These are phyloP conservation scores for Schizopygopsis pylzovi DNA, from an alignment of 2,797 vertebrate genomes.

Conservation along the genomic window DNA sequence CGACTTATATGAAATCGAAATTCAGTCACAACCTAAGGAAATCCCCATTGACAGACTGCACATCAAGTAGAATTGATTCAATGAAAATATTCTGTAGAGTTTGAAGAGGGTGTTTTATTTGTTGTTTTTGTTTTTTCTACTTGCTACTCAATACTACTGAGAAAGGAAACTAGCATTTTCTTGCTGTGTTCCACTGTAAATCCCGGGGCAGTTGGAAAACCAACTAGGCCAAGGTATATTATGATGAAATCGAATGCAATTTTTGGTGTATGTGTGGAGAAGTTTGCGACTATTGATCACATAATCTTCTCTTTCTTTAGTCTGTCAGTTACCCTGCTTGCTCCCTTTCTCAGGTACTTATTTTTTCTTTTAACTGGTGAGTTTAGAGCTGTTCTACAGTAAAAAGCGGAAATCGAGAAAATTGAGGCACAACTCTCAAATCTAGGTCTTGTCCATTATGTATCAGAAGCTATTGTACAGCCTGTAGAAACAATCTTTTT, in stretches of 20 bases:
- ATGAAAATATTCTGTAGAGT: neutral
- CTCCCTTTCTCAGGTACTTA: conserved; percentile 62
- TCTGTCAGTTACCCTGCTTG: conserved; percentile 32
- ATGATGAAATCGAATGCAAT: conserved; percentile 69
- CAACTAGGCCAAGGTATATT: conserved; percentile 62
- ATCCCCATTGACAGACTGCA: neutral
- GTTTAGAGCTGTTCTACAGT: conserved; percentile 2
- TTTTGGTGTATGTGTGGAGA: neutral
- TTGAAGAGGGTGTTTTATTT: neutral
- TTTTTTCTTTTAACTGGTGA: conserved; percentile 29
- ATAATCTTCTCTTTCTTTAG: conserved; percentile 35
- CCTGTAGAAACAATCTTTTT: neutral
- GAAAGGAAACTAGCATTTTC: conserved; percentile 53
- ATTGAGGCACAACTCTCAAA: neutral
- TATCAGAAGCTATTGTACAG: conserved; percentile 18
- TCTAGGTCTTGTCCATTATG: neutral
- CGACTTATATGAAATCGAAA: neutral
- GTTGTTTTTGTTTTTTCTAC: neutral
- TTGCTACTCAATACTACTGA: conserved; percentile 43
- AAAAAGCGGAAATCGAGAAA: neutral
- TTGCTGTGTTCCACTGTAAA: conserved; percentile 50
- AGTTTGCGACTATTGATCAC: conserved; percentile 20
- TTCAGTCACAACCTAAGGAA: neutral
- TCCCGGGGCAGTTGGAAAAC: conserved; percentile 50
- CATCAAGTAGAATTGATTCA: neutral